phyloP scores from a whole-genome alignment of 2,797 vertebrate genomes.

The Sebastes itinus region DNA sequence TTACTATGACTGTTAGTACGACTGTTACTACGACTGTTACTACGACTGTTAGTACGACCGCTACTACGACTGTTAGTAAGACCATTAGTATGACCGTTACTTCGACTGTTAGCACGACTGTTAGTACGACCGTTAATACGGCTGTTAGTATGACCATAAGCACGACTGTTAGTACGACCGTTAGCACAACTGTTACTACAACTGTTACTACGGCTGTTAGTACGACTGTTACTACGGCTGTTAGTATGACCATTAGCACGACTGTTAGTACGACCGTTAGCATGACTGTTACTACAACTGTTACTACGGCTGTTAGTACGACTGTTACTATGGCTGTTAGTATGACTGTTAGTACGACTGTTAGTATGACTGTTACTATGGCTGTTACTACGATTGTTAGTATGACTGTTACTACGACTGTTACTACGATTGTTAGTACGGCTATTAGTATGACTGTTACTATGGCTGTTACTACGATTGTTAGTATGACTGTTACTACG shows the following conservation, averaged over 20 bases:
- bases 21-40: accelerated
- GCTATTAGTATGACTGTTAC: accelerated
- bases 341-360: accelerated
- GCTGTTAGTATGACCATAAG: accelerated
- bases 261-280: accelerated
- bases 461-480: no score
- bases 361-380: accelerated
- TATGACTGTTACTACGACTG: no score
- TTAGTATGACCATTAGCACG: no score
- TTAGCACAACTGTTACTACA: accelerated
- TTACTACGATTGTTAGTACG: no score
- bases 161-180: no score
- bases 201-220: accelerated
- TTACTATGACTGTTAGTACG: accelerated
- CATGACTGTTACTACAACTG: accelerated
- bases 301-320: accelerated
- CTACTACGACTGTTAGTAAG: accelerated
- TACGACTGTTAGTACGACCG: accelerated
- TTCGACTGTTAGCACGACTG: accelerated
- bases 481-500: no score
- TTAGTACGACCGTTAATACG: accelerated
- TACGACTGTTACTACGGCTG: no score
- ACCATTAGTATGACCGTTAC: no score
- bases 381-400: no score
- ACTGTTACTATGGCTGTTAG: accelerated